Conservation (phyloP, 1,140 invertebrate genomes). For the Musca vetustissima region DNA sequence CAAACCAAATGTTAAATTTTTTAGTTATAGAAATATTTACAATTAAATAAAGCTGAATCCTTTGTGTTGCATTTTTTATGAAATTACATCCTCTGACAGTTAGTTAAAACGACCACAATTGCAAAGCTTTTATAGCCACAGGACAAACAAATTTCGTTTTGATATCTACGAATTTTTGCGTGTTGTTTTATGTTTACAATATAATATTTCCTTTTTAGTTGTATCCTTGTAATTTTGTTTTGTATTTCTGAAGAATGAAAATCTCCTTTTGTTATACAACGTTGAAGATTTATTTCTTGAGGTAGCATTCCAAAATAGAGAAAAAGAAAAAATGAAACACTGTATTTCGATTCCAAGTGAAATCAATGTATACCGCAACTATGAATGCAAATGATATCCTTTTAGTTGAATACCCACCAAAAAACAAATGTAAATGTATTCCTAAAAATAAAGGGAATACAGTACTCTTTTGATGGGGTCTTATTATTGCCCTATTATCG, state of each 20-base stretch:
- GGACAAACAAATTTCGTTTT: slow-evolving; percentile 8
- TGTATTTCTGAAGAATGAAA: not conserved
- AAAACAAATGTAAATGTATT: slow-evolving; percentile 26
- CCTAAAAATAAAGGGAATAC: not conserved
- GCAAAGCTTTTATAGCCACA: not conserved
- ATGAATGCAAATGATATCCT: slow-evolving; percentile 21
- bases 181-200: not conserved
- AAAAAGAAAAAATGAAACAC: not conserved
- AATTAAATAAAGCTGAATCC: too few relatives aligned
- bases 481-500: too few relatives aligned
- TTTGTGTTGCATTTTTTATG: too few relatives aligned
- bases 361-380: not conserved
- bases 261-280: slow-evolving; percentile 13
- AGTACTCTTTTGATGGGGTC: too few relatives aligned
- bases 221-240: not conserved
- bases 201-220: not conserved
- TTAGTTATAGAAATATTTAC: too few relatives aligned
- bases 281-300: slow-evolving; percentile 14
- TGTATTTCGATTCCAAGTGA: not conserved
- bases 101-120: too few relatives aligned
- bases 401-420: slow-evolving; percentile 17
- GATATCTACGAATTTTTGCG: not conserved
- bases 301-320: slow-evolving; percentile 7
- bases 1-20: too few relatives aligned
- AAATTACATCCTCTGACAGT: too few relatives aligned